Conservation (phyloP, 2,888 invertebrate genomes). For the Sinelater perroti region DNA sequence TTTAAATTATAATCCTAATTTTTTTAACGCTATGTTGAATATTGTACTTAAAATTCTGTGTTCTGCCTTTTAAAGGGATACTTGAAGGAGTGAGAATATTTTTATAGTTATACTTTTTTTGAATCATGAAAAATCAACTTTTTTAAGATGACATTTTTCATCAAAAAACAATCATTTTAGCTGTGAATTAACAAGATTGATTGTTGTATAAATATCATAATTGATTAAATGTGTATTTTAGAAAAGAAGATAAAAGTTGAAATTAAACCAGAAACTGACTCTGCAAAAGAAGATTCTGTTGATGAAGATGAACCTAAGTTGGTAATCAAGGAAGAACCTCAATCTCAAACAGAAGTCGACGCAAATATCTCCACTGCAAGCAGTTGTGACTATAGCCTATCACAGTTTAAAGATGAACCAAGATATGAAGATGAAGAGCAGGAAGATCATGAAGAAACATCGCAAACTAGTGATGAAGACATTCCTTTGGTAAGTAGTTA, state of each 20-base stretch:
- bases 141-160: conserved; percentile 1
- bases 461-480: conserved; percentile 73
- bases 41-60: no score
- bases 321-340: conserved; percentile 60
- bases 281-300: conserved; percentile 52
- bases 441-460: conserved; percentile 62
- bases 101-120: no score
- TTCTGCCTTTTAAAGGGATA: no score
- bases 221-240: not conserved
- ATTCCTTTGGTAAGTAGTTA: conserved; percentile 72
- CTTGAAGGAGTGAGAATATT: no score
- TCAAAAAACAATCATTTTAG: no score
- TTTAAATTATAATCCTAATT: no score
- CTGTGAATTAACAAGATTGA: not conserved
- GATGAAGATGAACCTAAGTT: conserved; percentile 59
- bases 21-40: no score
- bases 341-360: conserved; percentile 45
- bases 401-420: conserved; percentile 69
- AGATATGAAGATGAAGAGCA: conserved; percentile 52
- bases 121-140: not conserved
- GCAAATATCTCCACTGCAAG: conserved; percentile 68
- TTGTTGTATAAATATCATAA: conserved; percentile 6
- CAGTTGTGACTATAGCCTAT: conserved; percentile 76
- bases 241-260: conserved; percentile 34
- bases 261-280: conserved; percentile 44